Percentiles rank a stretch among this genome's conserved stretches.
These are phyloP conservation scores for Araneus ventricosus DNA, from an alignment of 1,140 invertebrate species.

Conservation along the genomic window DNA sequence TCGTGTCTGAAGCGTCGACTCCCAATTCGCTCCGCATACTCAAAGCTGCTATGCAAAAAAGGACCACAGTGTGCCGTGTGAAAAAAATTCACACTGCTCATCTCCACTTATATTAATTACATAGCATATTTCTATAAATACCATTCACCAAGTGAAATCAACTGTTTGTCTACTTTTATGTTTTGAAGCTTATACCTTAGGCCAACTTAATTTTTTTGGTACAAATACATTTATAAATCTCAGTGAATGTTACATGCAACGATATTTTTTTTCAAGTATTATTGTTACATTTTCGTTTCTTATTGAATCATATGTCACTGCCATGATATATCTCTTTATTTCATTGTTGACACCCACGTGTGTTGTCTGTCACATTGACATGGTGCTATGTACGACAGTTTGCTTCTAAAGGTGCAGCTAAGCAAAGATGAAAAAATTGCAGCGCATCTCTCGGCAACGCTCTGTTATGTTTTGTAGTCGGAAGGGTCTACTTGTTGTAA, in stretches of 20 bases:
- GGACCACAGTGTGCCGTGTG: constrained; percentile 45
- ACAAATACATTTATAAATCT: constrained; percentile 47
- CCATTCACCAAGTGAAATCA: constrained; percentile 16
- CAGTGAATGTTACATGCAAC: not conserved
- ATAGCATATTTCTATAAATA: constrained; percentile 44
- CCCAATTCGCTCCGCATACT: constrained; percentile 50
- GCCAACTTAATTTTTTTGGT: constrained; percentile 46
- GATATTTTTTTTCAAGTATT: constrained; percentile 52
- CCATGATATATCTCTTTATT: constrained; percentile 63
- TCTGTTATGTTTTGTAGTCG: constrained; percentile 24
- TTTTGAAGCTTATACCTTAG: not conserved
- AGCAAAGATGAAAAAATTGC: not conserved
- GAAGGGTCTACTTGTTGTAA: constrained; percentile 60
- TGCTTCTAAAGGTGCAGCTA: constrained; percentile 17
- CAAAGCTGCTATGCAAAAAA: constrained; percentile 57
- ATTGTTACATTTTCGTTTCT: constrained; percentile 64
- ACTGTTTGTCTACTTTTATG: not conserved
- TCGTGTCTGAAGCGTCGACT: constrained; percentile 59
- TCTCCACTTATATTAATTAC: constrained; percentile 24
- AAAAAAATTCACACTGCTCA: constrained; percentile 9
- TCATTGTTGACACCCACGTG: constrained; percentile 62
- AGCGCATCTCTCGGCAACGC: not conserved
- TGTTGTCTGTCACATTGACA: constrained; percentile 71
- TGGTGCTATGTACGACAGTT: constrained; percentile 69
- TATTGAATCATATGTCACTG: constrained; percentile 69